A percentile compares a stretch with the other conserved stretches of the same genome.
phyloP scores from a whole-genome alignment of 2,888 invertebrate genomes.

The Sinotaia quadrata region DNA sequence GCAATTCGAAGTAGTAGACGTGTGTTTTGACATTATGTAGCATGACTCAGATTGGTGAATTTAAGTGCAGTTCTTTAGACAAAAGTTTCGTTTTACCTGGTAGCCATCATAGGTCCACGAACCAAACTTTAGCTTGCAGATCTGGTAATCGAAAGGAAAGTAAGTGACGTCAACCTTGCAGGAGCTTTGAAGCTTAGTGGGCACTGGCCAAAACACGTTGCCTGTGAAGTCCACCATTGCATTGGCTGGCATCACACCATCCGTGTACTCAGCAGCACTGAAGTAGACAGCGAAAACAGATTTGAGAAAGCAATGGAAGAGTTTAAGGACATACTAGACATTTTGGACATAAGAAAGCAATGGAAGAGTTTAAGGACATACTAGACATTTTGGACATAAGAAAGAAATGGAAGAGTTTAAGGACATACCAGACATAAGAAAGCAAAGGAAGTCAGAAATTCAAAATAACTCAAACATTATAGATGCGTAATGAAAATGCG shows the following conservation, averaged over 20 bases:
- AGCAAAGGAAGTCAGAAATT: neutral
- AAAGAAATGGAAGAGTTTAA: neutral
- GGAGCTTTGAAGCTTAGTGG: conserved; percentile 76
- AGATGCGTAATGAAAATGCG: too few relatives aligned
- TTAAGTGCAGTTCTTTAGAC: too few relatives aligned
- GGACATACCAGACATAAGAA: too few relatives aligned
- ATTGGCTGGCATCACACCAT: conserved; percentile 75
- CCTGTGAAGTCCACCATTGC: conserved; percentile 75
- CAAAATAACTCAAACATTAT: too few relatives aligned
- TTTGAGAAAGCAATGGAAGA: neutral
- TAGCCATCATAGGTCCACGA: conserved; percentile 75
- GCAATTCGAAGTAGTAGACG: too few relatives aligned
- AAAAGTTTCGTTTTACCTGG: conserved; percentile 66
- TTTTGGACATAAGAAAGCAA: neutral
- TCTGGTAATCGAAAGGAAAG: conserved; percentile 77
- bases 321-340: too few relatives aligned
- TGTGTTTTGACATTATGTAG: too few relatives aligned
- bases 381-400: too few relatives aligned
- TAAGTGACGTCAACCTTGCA: conserved; percentile 76
- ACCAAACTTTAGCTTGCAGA: conserved; percentile 75
- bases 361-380: neutral
- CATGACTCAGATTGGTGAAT: too few relatives aligned
- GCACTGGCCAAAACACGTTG: conserved; percentile 77
- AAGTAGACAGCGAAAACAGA: conserved; percentile 10
- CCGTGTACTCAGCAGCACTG: conserved; percentile 77